Evolutionary conservation across 2,888 invertebrate species (phyloP), one percentile per base, ranked within the genome.

Genomic region (Trimorus sp.): DNA sequence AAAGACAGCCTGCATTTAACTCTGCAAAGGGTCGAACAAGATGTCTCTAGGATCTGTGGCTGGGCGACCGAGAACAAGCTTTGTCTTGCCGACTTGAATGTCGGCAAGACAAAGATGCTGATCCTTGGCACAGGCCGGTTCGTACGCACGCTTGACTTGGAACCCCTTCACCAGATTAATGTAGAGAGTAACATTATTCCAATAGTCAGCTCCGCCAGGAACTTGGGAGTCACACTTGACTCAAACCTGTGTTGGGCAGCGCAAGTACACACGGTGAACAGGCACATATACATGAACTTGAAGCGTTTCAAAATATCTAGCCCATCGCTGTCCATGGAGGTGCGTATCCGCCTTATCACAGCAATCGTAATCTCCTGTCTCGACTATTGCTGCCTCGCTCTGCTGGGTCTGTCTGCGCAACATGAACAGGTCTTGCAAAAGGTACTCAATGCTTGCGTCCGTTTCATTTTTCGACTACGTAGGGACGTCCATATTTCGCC

Each of bases 311-410:
- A 26, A 26, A 3, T 4, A 26, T 1, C 26, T 26, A 26, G 26
- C 4, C 26, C 26, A 26, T 26, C 26, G 26, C 26, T 3, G 36
- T 37, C 38, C 3, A 15, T 15, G 36, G 4, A 49, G 14, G 51
- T 38, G 11, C 51, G 63, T 0, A 16, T 38, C 0, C 36, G 36
- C 14, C 14, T 63, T 0, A 51, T 51, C 14, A 51, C 63, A 1
- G 15, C 49, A 1, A 14, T 63, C 14, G 51, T 51, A 4, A 1
- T 51, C 36, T 51, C 63, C 0, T 6, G 15, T 3, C 8, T 63
- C 7, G 51, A 63, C 14, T 63, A 63, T 9, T 63, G 63, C 9
- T 63, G 63, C n/a, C 49, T 63, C 8, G 37, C 51, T 6, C 16
- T 16, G 1, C 26, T 53, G 14, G 40, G 15, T 16, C 15, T 11